Percentiles rank a stretch among this genome's conserved stretches.
Evolutionary conservation across 53 echinoderm and acorn worm genomes (phyloP).

Genomic region (Stichopus horrens): DNA sequence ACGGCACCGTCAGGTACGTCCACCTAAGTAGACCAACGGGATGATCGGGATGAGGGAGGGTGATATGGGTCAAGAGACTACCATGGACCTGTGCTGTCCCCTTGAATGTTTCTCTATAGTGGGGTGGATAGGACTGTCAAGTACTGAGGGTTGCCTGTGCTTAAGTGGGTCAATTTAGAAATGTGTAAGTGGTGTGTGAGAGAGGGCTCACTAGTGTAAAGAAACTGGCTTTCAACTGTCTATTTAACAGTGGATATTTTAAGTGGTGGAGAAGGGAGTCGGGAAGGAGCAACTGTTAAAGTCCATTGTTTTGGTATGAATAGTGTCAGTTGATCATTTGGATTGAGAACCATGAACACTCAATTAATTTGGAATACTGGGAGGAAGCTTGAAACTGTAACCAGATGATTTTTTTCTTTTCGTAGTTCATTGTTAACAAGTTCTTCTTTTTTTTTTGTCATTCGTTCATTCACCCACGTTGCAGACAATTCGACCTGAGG

Average conservation of each 20-base stretch:
- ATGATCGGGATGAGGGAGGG: background rate
- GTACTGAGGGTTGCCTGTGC: no score
- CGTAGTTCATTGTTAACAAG: background rate
- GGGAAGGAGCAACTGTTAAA: no score
- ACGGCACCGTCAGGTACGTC: constrained; percentile 83
- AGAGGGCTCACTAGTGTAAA: background rate
- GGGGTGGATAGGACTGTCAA: background rate
- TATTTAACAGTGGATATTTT: no score
- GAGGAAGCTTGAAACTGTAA: background rate
- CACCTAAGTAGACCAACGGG: no score
- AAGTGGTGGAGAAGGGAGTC: no score
- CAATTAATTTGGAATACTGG: background rate
- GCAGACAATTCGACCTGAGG: constrained; percentile 94
- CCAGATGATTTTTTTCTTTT: background rate
- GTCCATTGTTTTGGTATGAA: no score
- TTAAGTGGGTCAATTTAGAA: no score
- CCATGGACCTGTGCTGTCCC: background rate
- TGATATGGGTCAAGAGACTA: background rate
- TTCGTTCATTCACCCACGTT: no score
- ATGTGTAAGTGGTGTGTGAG: no score
- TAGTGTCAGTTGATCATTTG: no score
- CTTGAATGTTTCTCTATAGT: background rate
- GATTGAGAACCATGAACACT: background rate
- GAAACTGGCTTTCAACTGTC: background rate
- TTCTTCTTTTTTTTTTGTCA: no score